Conservation (phyloP, 2,113 vertebrate species). For the Gadus macrocephalus region DNA sequence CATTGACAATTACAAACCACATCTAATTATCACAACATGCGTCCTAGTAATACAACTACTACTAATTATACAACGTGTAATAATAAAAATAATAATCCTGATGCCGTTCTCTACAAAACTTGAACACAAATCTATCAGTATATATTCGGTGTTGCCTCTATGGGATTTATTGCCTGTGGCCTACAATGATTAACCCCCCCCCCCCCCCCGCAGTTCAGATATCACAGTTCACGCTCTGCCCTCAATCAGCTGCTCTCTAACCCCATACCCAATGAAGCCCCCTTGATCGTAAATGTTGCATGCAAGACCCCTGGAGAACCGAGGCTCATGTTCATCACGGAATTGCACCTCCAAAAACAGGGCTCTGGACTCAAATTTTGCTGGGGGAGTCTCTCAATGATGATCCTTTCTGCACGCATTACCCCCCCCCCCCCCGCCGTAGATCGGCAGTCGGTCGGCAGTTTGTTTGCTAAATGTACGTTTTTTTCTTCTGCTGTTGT, state of each 20-base stretch:
- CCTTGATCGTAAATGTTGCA: slow-evolving; percentile 55
- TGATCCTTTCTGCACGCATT: slow-evolving; percentile 22
- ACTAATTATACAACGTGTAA: too few relatives aligned
- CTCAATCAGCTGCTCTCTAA: neutral
- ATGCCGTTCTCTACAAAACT: too few relatives aligned
- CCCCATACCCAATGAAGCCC: slow-evolving; percentile 40
- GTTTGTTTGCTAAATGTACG: slow-evolving; percentile 30
- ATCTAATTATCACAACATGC: too few relatives aligned
- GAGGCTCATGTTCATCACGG: slow-evolving; percentile 32
- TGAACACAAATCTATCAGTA: too few relatives aligned
- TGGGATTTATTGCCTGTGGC: slow-evolving; percentile 52
- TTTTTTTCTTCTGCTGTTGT: too few relatives aligned
- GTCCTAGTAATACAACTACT: too few relatives aligned
- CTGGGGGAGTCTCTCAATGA: slow-evolving; percentile 35
- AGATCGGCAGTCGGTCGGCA: slow-evolving; percentile 12
- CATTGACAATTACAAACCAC: too few relatives aligned
- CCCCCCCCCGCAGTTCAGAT: slow-evolving; percentile 46
- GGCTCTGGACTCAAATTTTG: slow-evolving; percentile 26
- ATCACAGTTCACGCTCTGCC: slow-evolving; percentile 33
- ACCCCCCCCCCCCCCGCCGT: too few relatives aligned
- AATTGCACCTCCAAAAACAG: slow-evolving; percentile 47
- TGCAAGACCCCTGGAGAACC: slow-evolving; percentile 32
- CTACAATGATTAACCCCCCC: slow-evolving; percentile 63
- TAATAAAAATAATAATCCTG: too few relatives aligned
- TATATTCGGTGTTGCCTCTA: slow-evolving; percentile 39